Evolutionary conservation across 2,797 vertebrate genomes (phyloP).

Genomic region (Lacerta agilis): DNA sequence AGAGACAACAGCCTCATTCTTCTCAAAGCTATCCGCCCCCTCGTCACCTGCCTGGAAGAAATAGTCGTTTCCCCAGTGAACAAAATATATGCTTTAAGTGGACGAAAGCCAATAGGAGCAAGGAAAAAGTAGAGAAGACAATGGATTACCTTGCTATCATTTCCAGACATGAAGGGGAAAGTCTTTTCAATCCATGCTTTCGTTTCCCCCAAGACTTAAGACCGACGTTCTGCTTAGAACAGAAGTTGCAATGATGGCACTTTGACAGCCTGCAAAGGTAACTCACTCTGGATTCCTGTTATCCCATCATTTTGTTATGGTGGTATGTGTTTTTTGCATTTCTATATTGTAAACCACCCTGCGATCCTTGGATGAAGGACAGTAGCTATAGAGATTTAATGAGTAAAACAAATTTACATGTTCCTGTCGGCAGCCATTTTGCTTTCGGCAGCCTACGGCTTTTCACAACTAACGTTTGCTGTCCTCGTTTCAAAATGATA

Average conservation of each 20-base stretch:
- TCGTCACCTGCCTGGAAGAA: conserved; percentile 5
- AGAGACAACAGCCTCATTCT: neutral
- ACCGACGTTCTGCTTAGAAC: neutral
- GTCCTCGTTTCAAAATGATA: neutral
- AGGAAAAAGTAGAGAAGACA: neutral
- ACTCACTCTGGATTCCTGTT: neutral
- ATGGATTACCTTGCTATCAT: neutral
- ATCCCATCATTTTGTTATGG: neutral
- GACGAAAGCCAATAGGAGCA: neutral
- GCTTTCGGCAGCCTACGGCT: neutral
- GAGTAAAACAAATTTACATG: no score
- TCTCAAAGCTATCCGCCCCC: neutral
- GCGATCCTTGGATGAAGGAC: no score
- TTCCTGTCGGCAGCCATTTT: neutral
- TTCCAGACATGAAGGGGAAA: neutral
- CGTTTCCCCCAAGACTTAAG: neutral
- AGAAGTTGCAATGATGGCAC: neutral
- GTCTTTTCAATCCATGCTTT: neutral
- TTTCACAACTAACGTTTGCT: neutral
- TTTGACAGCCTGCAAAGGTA: neutral
- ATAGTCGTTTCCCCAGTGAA: neutral
- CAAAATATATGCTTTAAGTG: neutral
- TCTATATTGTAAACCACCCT: no score
- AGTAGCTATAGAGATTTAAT: no score
- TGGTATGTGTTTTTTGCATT: no score